Percentiles rank a stretch among this genome's conserved stretches.
Evolutionary conservation across 2,797 vertebrate species (phyloP).

Genomic region (Scarus forsteni): DNA sequence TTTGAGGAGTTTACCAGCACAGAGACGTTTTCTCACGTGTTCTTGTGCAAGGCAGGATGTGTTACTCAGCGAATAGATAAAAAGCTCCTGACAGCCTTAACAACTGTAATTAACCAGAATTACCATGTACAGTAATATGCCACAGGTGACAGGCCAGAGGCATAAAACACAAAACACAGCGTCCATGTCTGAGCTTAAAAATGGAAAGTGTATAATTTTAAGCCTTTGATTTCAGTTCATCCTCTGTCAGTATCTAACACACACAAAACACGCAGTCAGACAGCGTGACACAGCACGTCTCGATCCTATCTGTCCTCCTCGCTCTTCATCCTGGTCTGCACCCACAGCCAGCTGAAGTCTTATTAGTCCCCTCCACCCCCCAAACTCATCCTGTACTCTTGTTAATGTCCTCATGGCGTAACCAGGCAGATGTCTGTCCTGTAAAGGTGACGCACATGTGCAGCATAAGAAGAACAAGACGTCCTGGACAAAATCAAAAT

Average conservation of each 20-base stretch:
- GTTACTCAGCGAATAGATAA: constrained; percentile 4
- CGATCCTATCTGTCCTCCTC: constrained; percentile 39
- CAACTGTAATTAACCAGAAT: constrained; percentile 45
- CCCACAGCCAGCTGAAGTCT: constrained; percentile 21
- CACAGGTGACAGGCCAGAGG: constrained; percentile 57
- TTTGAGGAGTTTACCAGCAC: no score
- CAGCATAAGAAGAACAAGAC: constrained; percentile 22
- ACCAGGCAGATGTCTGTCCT: constrained; percentile 21
- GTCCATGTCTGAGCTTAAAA: constrained; percentile 2
- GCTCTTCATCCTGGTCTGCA: constrained; percentile 35
- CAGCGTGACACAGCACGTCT: constrained; percentile 33
- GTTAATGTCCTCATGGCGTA: constrained; percentile 37
- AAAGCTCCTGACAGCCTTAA: constrained; percentile 26
- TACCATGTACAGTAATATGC: constrained; percentile 32
- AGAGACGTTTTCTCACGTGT: no score
- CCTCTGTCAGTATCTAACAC: constrained; percentile 3
- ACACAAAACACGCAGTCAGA: constrained; percentile 6
- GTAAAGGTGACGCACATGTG: constrained; percentile 32
- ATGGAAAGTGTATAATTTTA: not conserved
- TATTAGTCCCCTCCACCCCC: constrained; percentile 36
- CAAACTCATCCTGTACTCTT: constrained; percentile 29
- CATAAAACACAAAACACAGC: constrained; percentile 29
- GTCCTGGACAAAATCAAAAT: constrained; percentile 49
- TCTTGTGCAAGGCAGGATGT: no score
- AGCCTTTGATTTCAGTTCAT: constrained; percentile 1